Conservation (phyloP, 2,113 vertebrate species). For the Rhizomys pruinosus region DNA sequence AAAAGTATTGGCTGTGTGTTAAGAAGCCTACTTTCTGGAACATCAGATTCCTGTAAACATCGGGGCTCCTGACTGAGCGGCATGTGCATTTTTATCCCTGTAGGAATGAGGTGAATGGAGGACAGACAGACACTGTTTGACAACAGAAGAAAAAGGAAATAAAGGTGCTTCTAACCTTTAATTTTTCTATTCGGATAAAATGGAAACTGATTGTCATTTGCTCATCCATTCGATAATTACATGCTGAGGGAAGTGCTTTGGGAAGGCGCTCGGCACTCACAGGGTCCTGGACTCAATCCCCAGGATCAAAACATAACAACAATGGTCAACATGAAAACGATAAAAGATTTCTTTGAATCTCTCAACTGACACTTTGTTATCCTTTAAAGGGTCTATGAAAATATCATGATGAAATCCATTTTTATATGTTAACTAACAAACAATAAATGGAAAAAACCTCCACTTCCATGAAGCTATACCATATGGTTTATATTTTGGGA, state of each 20-base stretch:
- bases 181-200: background rate
- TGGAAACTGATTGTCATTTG: too few species aligned
- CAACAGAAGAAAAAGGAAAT: background rate
- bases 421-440: background rate
- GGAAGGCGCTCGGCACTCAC: background rate
- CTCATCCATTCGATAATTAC: background rate
- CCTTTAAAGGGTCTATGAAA: background rate
- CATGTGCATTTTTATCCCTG: background rate
- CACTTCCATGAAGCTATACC: background rate
- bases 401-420: background rate
- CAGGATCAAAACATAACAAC: background rate
- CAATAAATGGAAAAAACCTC: background rate
- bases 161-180: background rate
- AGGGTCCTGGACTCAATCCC: background rate
- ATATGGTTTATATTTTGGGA: background rate
- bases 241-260: too few species aligned
- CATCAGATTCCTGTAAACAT: background rate
- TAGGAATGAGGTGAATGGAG: background rate
- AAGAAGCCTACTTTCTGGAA: background rate
- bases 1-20: background rate
- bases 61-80: background rate
- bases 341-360: slow-evolving; percentile 16
- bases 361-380: background rate
- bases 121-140: background rate
- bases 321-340: background rate